Conservation (phyloP, 2,888 invertebrate genomes). For the Leucoptera coffeella region DNA sequence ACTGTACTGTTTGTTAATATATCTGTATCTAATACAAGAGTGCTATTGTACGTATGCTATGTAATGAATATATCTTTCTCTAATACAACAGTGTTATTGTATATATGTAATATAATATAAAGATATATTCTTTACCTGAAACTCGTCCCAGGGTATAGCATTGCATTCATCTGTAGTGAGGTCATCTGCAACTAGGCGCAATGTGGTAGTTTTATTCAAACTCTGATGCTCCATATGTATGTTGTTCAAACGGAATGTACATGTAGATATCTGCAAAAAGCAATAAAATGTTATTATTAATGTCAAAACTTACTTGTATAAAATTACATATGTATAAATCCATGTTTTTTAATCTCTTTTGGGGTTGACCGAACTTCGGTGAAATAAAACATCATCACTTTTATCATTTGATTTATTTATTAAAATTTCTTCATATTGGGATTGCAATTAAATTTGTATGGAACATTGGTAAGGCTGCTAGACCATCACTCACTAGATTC, state of each 20-base stretch:
- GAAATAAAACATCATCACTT: too few species aligned
- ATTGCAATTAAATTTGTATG: too few species aligned
- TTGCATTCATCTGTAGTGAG: slow-evolving; percentile 77
- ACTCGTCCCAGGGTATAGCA: slow-evolving; percentile 89
- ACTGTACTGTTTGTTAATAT: neutral
- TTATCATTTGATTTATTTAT: too few species aligned
- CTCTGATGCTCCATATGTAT: slow-evolving; percentile 32
- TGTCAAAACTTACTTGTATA: too few species aligned
- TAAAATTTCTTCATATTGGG: too few species aligned
- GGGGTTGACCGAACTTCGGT: too few species aligned
- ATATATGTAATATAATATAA: neutral
- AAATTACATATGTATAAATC: too few species aligned
- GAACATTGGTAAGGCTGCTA: too few species aligned
- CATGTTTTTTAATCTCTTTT: too few species aligned
- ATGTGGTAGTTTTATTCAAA: slow-evolving; percentile 14
- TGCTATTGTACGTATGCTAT: neutral
- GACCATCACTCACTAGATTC: too few species aligned
- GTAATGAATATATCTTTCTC: neutral
- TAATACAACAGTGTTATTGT: too few species aligned
- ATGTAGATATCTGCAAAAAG: slow-evolving; percentile 62
- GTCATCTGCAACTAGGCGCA: slow-evolving; percentile 39
- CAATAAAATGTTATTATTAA: too few species aligned
- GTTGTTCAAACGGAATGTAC: slow-evolving; percentile 37
- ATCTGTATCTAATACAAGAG: neutral
- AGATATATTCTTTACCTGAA: slow-evolving; percentile 61